Evolutionary conservation across 2,888 invertebrate genomes (phyloP).

Genomic region (Drosophila vallismaia): DNA sequence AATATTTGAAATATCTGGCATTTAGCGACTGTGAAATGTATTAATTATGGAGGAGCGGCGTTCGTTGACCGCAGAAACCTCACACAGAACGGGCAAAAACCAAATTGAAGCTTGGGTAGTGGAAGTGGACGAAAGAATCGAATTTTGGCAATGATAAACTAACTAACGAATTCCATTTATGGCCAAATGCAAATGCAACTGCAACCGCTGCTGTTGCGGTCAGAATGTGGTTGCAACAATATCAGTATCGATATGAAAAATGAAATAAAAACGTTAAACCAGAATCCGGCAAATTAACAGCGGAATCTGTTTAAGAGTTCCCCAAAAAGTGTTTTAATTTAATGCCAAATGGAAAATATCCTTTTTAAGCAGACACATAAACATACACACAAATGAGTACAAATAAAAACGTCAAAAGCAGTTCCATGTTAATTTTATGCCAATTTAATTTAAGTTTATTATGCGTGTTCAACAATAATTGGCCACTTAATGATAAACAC

Average conservation of each 20-base stretch:
- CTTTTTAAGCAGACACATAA: conserved; percentile 5
- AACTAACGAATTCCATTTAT: conserved; percentile 71
- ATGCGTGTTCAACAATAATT: conserved; percentile 39
- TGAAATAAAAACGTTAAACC: conserved; percentile 3
- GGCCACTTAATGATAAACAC: conserved; percentile 45
- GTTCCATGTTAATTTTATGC: conserved; percentile 43
- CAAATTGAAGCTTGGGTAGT: conserved; percentile 23
- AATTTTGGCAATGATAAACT: conserved; percentile 62
- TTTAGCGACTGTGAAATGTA: conserved; percentile 40
- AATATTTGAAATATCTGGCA: conserved; percentile 34
- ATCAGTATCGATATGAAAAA: conserved; percentile 9
- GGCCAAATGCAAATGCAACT: conserved; percentile 26
- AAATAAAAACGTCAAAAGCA: conserved; percentile 54
- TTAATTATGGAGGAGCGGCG: conserved; percentile 55
- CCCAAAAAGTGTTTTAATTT: background rate
- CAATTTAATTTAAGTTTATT: conserved; percentile 43
- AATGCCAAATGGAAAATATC: background rate
- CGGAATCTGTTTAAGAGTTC: conserved; percentile 10
- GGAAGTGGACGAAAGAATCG: conserved; percentile 14
- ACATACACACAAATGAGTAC: no score
- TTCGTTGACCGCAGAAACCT: conserved; percentile 47
- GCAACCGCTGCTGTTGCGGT: conserved; percentile 47
- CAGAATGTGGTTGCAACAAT: conserved; percentile 20
- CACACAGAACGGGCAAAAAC: conserved; percentile 45
- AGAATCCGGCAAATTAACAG: conserved; percentile 25